These are phyloP conservation scores for Drosophila tristis DNA, from an alignment of 1,140 invertebrate genomes.

Conservation along the genomic window DNA sequence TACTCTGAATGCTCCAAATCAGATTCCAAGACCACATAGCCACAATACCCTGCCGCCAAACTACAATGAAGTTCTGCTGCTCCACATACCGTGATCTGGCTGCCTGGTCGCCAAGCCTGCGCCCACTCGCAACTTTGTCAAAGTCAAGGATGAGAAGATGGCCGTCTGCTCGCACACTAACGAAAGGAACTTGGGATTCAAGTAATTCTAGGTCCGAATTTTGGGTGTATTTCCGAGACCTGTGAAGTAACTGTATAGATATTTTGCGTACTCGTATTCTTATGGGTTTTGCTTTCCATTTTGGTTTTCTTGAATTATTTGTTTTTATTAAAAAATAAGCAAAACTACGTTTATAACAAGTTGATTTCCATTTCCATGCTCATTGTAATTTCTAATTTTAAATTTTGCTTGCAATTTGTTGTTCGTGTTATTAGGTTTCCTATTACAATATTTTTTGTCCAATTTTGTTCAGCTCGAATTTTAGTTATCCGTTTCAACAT, in stretches of 20 bases:
- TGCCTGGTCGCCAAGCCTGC: constrained; percentile 88
- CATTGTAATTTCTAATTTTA: constrained; percentile 39
- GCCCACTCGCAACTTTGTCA: constrained; percentile 90
- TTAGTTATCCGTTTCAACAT: constrained; percentile 28
- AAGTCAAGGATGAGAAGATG: constrained; percentile 92
- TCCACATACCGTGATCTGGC: constrained; percentile 95
- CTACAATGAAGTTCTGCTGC: constrained; percentile 92
- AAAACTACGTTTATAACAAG: constrained; percentile 84
- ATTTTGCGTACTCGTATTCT: too few species aligned
- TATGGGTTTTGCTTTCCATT: background rate
- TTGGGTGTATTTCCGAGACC: too few species aligned
- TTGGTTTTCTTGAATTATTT: constrained; percentile 74
- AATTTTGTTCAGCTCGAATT: constrained; percentile 39
- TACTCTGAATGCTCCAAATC: too few species aligned
- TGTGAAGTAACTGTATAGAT: too few species aligned
- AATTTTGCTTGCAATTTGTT: constrained; percentile 63
- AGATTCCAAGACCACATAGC: too few species aligned
- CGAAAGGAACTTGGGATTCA: constrained; percentile 87
- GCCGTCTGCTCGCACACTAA: constrained; percentile 89
- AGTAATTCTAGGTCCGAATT: too few species aligned
- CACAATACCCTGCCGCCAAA: too few species aligned
- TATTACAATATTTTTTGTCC: constrained; percentile 40
- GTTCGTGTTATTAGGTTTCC: constrained; percentile 38
- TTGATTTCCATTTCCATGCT: constrained; percentile 79
- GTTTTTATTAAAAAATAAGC: constrained; percentile 84